Evolutionary conservation across 92 coral and sea anemone genomes (phyloP).

Genomic region (Palythoa grandiflora): DNA sequence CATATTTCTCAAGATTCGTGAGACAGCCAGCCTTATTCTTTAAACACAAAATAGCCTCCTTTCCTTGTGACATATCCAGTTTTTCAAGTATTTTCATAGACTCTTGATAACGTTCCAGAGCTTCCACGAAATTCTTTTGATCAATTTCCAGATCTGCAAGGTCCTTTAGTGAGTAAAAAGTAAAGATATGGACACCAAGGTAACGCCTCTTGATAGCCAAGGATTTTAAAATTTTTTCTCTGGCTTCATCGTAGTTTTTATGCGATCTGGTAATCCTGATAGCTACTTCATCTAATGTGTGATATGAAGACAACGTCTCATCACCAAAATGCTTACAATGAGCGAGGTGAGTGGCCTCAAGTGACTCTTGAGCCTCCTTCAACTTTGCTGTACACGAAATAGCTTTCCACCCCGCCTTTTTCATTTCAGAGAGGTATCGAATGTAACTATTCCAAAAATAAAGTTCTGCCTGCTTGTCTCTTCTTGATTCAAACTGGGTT

Average conservation of each 20-base stretch:
- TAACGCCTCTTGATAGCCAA: neutral
- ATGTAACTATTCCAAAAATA: conserved; percentile 43
- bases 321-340: neutral
- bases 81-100: conserved; percentile 8
- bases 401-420: neutral
- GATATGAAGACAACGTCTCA: neutral
- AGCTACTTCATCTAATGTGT: neutral
- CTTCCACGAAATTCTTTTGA: neutral
- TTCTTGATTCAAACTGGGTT: neutral
- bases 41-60: conserved; percentile 44
- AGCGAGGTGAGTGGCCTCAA: neutral
- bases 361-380: neutral
- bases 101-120: neutral
- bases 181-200: conserved; percentile 51
- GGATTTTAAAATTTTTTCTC: neutral
- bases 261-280: neutral
- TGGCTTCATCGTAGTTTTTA: neutral
- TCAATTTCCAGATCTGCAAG: conserved; percentile 41
- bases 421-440: neutral
- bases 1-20: conserved; percentile 3
- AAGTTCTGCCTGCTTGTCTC: conserved; percentile 13
- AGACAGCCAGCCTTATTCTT: conserved; percentile 49
- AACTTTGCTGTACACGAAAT: too few relatives aligned
- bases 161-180: conserved; percentile 43
- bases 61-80: conserved; percentile 9